phyloP scores from a whole-genome alignment of 64 coral and sea anemone species.

The Montipora cactus region DNA sequence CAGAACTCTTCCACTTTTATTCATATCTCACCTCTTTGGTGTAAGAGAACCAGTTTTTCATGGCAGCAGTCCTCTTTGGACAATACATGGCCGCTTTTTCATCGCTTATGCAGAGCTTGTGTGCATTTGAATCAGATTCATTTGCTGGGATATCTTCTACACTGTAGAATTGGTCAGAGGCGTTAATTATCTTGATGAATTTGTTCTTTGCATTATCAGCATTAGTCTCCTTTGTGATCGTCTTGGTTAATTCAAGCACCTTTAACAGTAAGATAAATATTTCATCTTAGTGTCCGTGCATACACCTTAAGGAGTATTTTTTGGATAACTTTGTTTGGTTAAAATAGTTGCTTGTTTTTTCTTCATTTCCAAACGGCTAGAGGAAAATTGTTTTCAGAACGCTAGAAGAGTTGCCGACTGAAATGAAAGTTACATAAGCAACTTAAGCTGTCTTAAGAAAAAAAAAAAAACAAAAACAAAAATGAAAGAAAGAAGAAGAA shows the following conservation, averaged over 20 bases:
- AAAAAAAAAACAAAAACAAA: too few relatives aligned
- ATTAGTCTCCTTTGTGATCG: conserved; percentile 33
- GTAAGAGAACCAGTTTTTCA: conserved; percentile 43
- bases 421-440: too few relatives aligned
- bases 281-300: too few relatives aligned
- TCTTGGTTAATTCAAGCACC: conserved; percentile 33
- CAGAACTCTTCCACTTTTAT: too few relatives aligned
- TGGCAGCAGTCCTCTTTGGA: conserved; percentile 36
- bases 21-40: conserved; percentile 39
- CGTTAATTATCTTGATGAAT: background rate
- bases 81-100: conserved; percentile 43
- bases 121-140: conserved; percentile 55
- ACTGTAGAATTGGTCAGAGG: conserved; percentile 17
- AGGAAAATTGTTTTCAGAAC: too few relatives aligned
- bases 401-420: too few relatives aligned
- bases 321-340: too few relatives aligned
- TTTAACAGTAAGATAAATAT: background rate
- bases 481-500: too few relatives aligned
- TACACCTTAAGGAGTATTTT: too few relatives aligned
- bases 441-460: too few relatives aligned
- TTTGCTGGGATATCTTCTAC: conserved; percentile 35
- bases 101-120: conserved; percentile 22
- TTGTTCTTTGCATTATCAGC: conserved; percentile 14
- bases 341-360: too few relatives aligned
- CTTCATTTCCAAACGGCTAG: too few relatives aligned